phyloP scores from a whole-genome alignment of 2,888 invertebrate species.

The Cryptophagus acutangulus region DNA sequence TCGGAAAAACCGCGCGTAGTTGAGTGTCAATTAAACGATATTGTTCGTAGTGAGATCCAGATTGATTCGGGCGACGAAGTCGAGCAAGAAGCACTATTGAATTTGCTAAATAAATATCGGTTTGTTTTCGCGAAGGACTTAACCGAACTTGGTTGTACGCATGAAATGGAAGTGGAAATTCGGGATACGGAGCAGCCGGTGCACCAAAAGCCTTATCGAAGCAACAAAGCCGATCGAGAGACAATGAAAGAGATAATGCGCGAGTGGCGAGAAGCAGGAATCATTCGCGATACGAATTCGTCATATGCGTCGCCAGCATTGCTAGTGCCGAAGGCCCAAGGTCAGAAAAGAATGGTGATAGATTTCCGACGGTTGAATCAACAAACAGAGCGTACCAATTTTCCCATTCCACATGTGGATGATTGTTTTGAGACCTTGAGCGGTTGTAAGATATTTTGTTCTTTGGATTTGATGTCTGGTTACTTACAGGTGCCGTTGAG shows the following conservation, averaged over 20 bases:
- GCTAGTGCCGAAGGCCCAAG: slow-evolving; percentile 25
- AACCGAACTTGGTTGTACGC: slow-evolving; percentile 16
- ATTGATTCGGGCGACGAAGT: too few species aligned
- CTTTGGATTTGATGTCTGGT: slow-evolving; percentile 7
- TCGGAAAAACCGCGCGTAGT: too few species aligned
- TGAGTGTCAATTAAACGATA: too few species aligned
- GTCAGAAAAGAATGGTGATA: slow-evolving; percentile 17
- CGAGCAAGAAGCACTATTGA: too few species aligned
- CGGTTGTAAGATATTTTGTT: slow-evolving; percentile 7
- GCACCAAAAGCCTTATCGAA: slow-evolving; percentile 14
- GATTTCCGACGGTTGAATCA: slow-evolving; percentile 7
- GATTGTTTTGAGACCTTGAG: slow-evolving; percentile 3
- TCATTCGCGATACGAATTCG: slow-evolving; percentile 23
- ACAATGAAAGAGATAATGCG: slow-evolving; percentile 15
- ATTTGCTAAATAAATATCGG: too few species aligned
- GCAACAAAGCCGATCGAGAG: slow-evolving; percentile 12
- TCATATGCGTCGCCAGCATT: slow-evolving; percentile 23
- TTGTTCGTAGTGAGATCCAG: too few species aligned
- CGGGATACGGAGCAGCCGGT: slow-evolving; percentile 13
- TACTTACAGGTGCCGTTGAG: slow-evolving; percentile 11
- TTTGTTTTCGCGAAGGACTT: too few species aligned
- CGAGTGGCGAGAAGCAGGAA: slow-evolving; percentile 17
- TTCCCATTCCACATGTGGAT: slow-evolving; percentile 5
- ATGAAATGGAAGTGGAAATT: slow-evolving; percentile 15
- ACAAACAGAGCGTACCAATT: slow-evolving; percentile 6